Evolutionary conservation across 1,140 invertebrate genomes (phyloP), one percentile per base, ranked within the genome.

Genomic region (Penaeus indicus): DNA sequence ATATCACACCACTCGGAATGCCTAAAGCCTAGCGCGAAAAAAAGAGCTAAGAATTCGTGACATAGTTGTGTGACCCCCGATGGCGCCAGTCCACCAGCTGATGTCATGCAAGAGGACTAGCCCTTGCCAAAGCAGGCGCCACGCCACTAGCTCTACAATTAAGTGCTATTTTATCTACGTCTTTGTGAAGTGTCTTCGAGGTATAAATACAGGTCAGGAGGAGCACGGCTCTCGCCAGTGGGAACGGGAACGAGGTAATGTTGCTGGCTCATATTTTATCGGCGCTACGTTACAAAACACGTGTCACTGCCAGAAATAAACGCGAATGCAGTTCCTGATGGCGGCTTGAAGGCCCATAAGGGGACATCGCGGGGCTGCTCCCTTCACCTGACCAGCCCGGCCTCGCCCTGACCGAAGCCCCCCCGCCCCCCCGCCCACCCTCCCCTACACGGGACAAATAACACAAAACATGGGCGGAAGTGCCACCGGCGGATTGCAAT

Each of bases 401-500:
- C 54, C 54, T 54, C 54, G 54, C 54, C 54, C 54, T 54, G 54
- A 13, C 54, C 54, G 54, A 16, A 54, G 22, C 72, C 25, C 10
- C 19, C 13, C 64, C 10, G n/a, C 21, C 13, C 25, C 32, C 22
- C 19, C 21, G 25, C 64, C 69, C 47, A 42, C 22, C 72, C 62
- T 82, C 3, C 60, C 81, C 13, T 16, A 63, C 22, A 25, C 1
- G n/a, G 78, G 61, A 78, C 47, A 62, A 84, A 64, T 64, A 10
- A 13, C 54, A 67, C 87, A 84, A 88, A 88, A 88, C 87, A 88
- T 83, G 87, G 81, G 81, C 87, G 87, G 87, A 88, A 88, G 81
- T 84, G 87, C 60, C 61, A 47, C 22, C 63, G 72, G 81, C 67
- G 69, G 81, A 81, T 22, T 88, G 82, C 27, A 63, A 18, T 38